Conservation (phyloP, 2,797 vertebrate genomes). For the Typhlichthys eigenmanni region DNA sequence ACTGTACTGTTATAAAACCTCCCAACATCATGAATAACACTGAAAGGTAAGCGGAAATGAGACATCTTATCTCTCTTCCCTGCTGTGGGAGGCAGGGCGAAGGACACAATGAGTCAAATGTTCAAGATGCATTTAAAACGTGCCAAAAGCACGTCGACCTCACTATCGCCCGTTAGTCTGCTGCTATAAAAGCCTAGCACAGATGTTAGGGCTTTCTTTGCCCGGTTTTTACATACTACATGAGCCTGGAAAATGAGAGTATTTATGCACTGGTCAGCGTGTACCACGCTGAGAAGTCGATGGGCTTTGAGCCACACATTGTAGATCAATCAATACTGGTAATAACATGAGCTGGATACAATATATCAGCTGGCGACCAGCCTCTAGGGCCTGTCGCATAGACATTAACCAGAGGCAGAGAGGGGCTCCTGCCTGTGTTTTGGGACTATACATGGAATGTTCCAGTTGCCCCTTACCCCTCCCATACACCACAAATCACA, state of each 20-base stretch:
- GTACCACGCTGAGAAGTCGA: slow-evolving; percentile 42
- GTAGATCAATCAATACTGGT: slow-evolving; percentile 51
- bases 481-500: slow-evolving; percentile 43
- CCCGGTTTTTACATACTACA: slow-evolving; percentile 43
- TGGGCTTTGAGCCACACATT: slow-evolving; percentile 41
- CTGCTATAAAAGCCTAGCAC: slow-evolving; percentile 52
- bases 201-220: slow-evolving; percentile 56
- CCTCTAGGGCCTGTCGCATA: slow-evolving; percentile 52
- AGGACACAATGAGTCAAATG: slow-evolving; percentile 55
- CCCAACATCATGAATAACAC: slow-evolving; percentile 52
- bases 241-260: slow-evolving; percentile 44
- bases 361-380: slow-evolving; percentile 37
- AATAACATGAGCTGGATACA: slow-evolving; percentile 53
- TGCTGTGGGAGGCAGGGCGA: slow-evolving; percentile 31
- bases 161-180: slow-evolving; percentile 49
- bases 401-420: slow-evolving; percentile 59
- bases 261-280: slow-evolving; percentile 48
- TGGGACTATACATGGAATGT: slow-evolving; percentile 35
- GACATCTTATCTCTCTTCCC: slow-evolving; percentile 57
- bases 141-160: slow-evolving; percentile 45
- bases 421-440: slow-evolving; percentile 33
- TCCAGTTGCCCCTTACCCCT: slow-evolving; percentile 53
- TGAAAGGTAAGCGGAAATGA: slow-evolving; percentile 63
- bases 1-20: slow-evolving; percentile 36
- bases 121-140: slow-evolving; percentile 59